phyloP scores from a whole-genome alignment of 2,888 invertebrate genomes.

The Oligia fasciuncula region DNA sequence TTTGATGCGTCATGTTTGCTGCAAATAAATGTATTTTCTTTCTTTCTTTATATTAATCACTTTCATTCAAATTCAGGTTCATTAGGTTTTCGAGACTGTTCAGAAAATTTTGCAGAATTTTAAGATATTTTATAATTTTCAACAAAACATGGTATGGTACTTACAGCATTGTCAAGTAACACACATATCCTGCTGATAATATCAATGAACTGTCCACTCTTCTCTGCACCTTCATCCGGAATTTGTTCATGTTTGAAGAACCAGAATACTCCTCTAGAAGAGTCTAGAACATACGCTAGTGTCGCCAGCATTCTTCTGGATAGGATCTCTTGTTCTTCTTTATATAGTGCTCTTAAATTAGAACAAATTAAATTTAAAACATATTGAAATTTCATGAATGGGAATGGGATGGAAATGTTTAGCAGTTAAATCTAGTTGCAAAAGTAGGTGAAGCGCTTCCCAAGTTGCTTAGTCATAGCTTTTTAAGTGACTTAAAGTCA shows the following conservation, averaged over 20 bases:
- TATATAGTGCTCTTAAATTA: constrained; percentile 78
- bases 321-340: constrained; percentile 82
- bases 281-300: constrained; percentile 70
- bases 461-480: neutral
- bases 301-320: constrained; percentile 76
- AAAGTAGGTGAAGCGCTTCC: neutral
- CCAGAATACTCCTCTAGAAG: constrained; percentile 62
- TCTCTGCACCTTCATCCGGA: constrained; percentile 20
- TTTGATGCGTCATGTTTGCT: no score
- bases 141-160: constrained; percentile 54
- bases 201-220: constrained; percentile 62
- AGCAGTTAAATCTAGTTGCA: neutral
- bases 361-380: neutral
- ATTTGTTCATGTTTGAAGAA: constrained; percentile 63
- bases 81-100: no score
- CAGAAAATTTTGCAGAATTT: no score
- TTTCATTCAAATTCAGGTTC: no score
- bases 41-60: no score
- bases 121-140: no score
- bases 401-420: neutral
- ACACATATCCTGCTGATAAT: constrained; percentile 75
- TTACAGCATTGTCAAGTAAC: constrained; percentile 79
- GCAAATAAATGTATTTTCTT: no score
- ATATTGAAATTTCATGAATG: no score
- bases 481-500: no score